Base-by-base conservation (phyloP, 2,113 vertebrate genomes). In the Chloroceryle aenea region DNA sequence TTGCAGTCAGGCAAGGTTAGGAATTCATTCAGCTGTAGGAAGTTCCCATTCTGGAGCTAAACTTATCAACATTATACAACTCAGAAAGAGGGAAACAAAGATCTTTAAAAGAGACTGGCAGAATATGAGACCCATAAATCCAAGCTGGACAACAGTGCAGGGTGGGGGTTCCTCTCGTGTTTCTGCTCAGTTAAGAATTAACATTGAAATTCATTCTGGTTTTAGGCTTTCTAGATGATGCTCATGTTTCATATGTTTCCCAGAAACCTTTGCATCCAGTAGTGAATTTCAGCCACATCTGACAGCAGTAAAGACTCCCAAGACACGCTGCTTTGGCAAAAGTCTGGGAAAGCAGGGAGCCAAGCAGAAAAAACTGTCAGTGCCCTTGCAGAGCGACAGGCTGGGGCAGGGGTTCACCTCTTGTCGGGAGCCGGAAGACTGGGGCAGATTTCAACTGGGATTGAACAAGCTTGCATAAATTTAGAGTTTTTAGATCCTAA, bases 111-210 rank as follows among this genome's bases (percentile, higher is more conserved):
- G 48, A 83, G 12, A 26, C 15, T 61, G 38, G 52, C 61, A 85
- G 43, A 85, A 50, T 30, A 25, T 6, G 20, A 27, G 36, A 32
- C 27, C 18, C 43, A 38, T 11, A 50, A 56, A 86, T 75, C 23
- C 53, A 61, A 73, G 26, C 0, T 61, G 83, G 53, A 75, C 42
- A 59, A 17, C 8, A 18, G 11, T 1, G 3, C 5, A 27, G 14
- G 4, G 1, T 0, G 34, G 4, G 0, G 14, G 52, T 74, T 40
- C 19, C 42, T 63, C 43, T 68, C 8, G 1, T 12, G 7, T 38
- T 38, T 74, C 71, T 64, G 47, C 18, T 82, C 12, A 55, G 32
- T 27, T 32, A 47, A 64, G 25, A 85, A 45, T 58, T 66, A 53
- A 11, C 13, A 66, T 4, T 34, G 29, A 52, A 95, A 73, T 5